Base-by-base conservation (phyloP, 2,888 invertebrate species). In the Limnephilus lunatus region DNA sequence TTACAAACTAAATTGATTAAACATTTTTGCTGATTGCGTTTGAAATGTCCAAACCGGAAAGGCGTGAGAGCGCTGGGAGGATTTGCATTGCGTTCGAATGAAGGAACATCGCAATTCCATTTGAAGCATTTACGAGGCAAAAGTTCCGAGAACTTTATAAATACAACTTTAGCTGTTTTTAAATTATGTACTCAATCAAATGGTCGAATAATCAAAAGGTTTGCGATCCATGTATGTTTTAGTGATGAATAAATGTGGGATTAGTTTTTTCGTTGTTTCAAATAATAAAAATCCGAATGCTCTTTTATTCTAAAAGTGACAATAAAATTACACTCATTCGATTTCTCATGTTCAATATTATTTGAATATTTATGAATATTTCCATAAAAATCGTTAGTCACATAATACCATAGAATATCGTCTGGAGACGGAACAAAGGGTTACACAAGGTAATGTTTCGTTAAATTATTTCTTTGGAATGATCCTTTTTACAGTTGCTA, bases 1-100 rank as follows among this genome's bases (percentile, higher is more conserved):
- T 93, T 93, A 92, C 68, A 81, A 48, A 82, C 87, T 90, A 85
- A 90, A 91, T 91, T 92, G 93, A 93, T 93, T 91, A 92, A 91
- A 90, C 81, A 87, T 90, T 93, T 92, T 93, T 93, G 83, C 81
- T 44, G 89, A 92, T 93, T 93, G 91, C 88, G 83, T 90, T 90
- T 48, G 48, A 83, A 90, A 35, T 53, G 82, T 90, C 15, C 90
- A 81, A 89, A 89, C 44, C 81, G 31, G n/a, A 31, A 15, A 48
- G 81, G 89, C 89, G 89, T 81, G 32, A 89, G 19, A 25, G 35
- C 35, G 81, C 32, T 15, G 32, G 0, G 80, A 25, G 68, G 68
- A 68, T 35, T 88, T 80, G 30, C 53, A 53, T 35, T 88, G 19
- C 39, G 35, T 88, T 88, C 32, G 35, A 32, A 31, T 19, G 88